A percentile compares a stretch with the other conserved stretches of the same genome.
These are phyloP conservation scores for Cetonia aurata DNA, from an alignment of 2,888 invertebrate genomes.

Conservation along the genomic window DNA sequence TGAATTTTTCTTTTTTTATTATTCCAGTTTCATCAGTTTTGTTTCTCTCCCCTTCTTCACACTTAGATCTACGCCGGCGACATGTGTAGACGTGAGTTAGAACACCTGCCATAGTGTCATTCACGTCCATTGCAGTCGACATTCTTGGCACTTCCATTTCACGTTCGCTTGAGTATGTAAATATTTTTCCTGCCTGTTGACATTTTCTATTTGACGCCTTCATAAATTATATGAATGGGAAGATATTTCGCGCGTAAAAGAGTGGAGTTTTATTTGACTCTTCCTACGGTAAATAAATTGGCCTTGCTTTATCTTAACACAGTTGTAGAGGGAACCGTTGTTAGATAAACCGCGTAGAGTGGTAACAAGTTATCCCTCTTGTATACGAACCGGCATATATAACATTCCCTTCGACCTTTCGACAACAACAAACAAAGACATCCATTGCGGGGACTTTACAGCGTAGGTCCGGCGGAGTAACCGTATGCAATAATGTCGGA, in stretches of 20 bases:
- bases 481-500: slow-evolving; percentile 43
- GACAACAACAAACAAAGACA: slow-evolving; percentile 36
- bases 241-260: not conserved
- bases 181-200: slow-evolving; percentile 32
- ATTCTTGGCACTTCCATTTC: slow-evolving; percentile 11
- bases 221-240: slow-evolving; percentile 22
- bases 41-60: slow-evolving; percentile 8
- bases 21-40: not conserved
- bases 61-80: not conserved
- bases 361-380: not conserved
- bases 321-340: no score
- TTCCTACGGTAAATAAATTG: no score
- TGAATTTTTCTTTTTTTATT: slow-evolving; percentile 17
- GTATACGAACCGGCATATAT: slow-evolving; percentile 1
- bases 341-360: no score
- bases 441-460: slow-evolving; percentile 29
- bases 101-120: slow-evolving; percentile 36
- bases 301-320: no score
- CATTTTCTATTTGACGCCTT: slow-evolving; percentile 18
- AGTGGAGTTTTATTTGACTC: no score
- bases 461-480: slow-evolving; percentile 30
- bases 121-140: slow-evolving; percentile 28
- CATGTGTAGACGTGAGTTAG: slow-evolving; percentile 14
- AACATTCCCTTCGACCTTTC: slow-evolving; percentile 1
- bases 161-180: slow-evolving; percentile 21